Evolutionary conservation across 2,888 invertebrate genomes (phyloP), one percentile per base, ranked within the genome.

Genomic region (Chrysotoxum bicinctum): DNA sequence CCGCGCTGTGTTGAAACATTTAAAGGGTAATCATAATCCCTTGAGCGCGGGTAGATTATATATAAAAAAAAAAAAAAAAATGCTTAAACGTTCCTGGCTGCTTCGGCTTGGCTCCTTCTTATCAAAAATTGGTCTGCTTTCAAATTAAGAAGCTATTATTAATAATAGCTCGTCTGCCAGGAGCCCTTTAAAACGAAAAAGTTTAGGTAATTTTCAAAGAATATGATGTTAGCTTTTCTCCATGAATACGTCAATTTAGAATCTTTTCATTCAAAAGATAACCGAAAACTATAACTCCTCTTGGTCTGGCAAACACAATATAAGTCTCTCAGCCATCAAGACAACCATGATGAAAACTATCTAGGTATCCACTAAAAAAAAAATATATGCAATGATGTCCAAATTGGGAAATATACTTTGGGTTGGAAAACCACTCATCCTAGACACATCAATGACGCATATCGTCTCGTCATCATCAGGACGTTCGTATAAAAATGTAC

Each of bases 331-430:
- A 8, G 37, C 60, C 73, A 64, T 74, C 73, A 74, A 72, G 75
- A 54, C 52, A 64, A 48, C 48, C 43, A 64, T n/a, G n/a, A n/a
- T n/a, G 40, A 72, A 54, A 73, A 35, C 72, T 56, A 56, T 60
- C 26, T 23, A 30, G 2, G 12, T 19, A 10, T 19, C 19, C 10
- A 1, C 21, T 14, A 16, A 21, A 3, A 30, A 30, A 50, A 58
- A 50, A 56, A 40, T 52, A 79, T 74, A 54, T 58, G 32, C 68
- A 81, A 56, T 81, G 45, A 85, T 50, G 68, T 62, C 56, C 50
- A 56, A 85, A 77, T 77, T 73, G 69, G 56, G 60, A 62, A 73
- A 73, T 85, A 85, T 84, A 5, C 75, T 75, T 80, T 72, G 66
- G 30, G 40, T 30, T 69, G 58, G 37, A 81, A 82, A 66, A 30